Percentiles rank a stretch among this genome's conserved stretches.
phyloP scores from a whole-genome alignment of 2,888 invertebrate species.

The Myathropa florea region DNA sequence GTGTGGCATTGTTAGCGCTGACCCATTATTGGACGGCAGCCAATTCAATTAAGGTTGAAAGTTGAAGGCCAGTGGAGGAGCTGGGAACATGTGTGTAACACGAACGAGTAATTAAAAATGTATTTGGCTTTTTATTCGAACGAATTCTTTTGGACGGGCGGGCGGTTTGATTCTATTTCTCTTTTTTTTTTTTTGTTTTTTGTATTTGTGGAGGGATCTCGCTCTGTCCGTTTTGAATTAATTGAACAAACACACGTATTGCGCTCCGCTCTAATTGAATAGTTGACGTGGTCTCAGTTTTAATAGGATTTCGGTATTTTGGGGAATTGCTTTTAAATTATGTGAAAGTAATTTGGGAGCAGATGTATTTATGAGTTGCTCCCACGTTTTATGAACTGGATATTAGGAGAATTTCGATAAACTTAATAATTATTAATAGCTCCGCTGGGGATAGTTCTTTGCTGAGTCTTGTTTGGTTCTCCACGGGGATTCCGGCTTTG shows the following conservation, averaged over 20 bases:
- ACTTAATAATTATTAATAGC: background rate
- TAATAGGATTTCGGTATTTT: constrained; percentile 16
- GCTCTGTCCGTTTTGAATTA: constrained; percentile 6
- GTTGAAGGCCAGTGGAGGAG: constrained; percentile 63
- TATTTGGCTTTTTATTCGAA: constrained; percentile 37
- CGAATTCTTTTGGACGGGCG: background rate
- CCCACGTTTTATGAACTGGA: background rate
- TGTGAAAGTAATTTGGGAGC: constrained; percentile 23
- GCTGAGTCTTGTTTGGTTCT: background rate
- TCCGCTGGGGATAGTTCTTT: background rate
- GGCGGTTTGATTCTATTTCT: background rate
- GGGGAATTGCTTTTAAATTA: constrained; percentile 40
- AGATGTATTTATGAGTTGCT: constrained; percentile 13
- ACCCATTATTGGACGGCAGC: constrained; percentile 69
- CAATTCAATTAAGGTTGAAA: constrained; percentile 71
- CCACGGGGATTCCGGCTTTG: background rate
- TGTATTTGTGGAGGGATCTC: background rate
- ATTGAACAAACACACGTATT: constrained; percentile 37
- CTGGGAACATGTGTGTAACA: constrained; percentile 60
- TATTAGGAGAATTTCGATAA: background rate
- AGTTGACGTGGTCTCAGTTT: constrained; percentile 30
- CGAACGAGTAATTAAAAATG: constrained; percentile 68
- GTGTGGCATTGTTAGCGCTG: constrained; percentile 59
- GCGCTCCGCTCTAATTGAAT: constrained; percentile 48
- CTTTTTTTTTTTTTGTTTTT: background rate